These are phyloP conservation scores for Oenanthe melanoleuca DNA, from an alignment of 2,113 vertebrate genomes.

Conservation along the genomic window DNA sequence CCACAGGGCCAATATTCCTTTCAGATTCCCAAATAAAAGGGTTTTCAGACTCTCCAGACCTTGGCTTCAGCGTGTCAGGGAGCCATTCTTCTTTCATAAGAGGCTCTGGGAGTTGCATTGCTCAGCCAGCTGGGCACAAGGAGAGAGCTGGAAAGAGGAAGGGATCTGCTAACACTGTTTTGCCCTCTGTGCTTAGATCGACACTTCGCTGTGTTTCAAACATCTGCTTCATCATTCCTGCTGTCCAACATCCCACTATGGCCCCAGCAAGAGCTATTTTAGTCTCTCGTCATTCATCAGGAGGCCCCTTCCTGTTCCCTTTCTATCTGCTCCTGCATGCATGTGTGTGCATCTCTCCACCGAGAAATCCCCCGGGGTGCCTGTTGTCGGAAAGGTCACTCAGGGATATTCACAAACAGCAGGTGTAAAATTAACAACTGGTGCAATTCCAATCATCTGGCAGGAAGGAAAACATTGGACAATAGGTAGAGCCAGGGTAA, in stretches of 20 bases:
- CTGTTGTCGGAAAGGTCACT: slow-evolving; percentile 42
- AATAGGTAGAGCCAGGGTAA: slow-evolving; percentile 56
- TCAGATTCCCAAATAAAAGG: neutral
- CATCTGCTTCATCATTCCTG: slow-evolving; percentile 58
- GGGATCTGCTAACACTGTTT: slow-evolving; percentile 51
- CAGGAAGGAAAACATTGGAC: slow-evolving; percentile 60
- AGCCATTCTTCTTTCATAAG: neutral
- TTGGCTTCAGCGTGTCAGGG: neutral
- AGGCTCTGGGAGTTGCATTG: neutral
- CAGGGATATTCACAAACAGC: slow-evolving; percentile 58
- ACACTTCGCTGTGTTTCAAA: slow-evolving; percentile 61
- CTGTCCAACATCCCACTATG: slow-evolving; percentile 26
- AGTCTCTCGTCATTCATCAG: slow-evolving; percentile 64
- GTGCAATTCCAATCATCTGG: slow-evolving; percentile 21
- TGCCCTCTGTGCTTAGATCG: slow-evolving; percentile 25
- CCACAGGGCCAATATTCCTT: neutral
- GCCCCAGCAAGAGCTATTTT: slow-evolving; percentile 67
- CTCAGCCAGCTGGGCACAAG: slow-evolving; percentile 5
- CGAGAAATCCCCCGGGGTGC: slow-evolving; percentile 11
- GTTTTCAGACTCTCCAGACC: neutral
- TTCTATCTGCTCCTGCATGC: slow-evolving; percentile 19
- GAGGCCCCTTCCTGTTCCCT: slow-evolving; percentile 57
- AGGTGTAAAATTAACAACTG: slow-evolving; percentile 55
- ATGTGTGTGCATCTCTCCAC: neutral
- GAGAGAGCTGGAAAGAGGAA: slow-evolving; percentile 47